Conservation (phyloP, 1,140 invertebrate species). For the Ceratitis capitata region DNA sequence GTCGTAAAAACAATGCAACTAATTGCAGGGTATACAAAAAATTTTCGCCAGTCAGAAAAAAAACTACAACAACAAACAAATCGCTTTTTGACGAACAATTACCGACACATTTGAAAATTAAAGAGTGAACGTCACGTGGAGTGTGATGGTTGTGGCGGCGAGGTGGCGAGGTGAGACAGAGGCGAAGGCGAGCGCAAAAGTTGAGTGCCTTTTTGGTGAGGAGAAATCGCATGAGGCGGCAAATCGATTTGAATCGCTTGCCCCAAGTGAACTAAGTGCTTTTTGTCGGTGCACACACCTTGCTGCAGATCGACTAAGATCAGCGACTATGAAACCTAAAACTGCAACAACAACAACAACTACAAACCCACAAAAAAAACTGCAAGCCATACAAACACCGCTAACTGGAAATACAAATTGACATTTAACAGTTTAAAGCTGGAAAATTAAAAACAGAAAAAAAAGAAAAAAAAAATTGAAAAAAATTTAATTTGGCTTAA, state of each 20-base stretch:
- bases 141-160: not conserved
- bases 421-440: not conserved
- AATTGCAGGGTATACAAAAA: not conserved
- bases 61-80: not conserved
- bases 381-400: not conserved
- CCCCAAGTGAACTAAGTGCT: not conserved
- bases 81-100: constrained; percentile 14
- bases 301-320: not conserved
- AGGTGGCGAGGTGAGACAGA: no score
- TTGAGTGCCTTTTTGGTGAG: not conserved
- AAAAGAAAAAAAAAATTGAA: not conserved
- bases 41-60: not conserved
- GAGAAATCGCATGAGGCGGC: not conserved
- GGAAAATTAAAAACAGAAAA: not conserved
- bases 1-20: constrained; percentile 21
- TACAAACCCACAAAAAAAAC: not conserved
- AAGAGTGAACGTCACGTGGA: not conserved
- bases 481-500: not conserved
- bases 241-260: constrained; percentile 22
- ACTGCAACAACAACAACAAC: not conserved
- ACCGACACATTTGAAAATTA: not conserved
- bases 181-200: not conserved
- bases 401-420: not conserved
- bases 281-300: not conserved
- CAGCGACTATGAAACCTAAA: not conserved